These are phyloP conservation scores for Pipistrellus nathusii DNA, from an alignment of 2,797 vertebrate genomes.

Conservation along the genomic window DNA sequence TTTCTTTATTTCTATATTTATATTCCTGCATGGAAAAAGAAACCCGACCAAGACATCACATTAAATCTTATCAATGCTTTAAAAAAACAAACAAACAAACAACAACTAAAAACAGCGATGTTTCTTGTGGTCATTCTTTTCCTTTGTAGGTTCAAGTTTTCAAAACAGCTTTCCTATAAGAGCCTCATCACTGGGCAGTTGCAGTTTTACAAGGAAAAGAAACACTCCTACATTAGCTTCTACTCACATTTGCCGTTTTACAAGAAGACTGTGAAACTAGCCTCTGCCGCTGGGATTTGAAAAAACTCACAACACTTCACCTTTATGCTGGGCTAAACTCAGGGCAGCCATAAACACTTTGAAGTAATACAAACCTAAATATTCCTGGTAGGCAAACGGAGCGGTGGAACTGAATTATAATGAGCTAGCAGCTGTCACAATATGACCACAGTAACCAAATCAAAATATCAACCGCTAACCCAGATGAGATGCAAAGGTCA, in stretches of 20 bases:
- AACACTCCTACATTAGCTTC: constrained; percentile 50
- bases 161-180: constrained; percentile 53
- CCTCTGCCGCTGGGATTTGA: constrained; percentile 52
- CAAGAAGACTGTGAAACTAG: neutral
- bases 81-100: neutral
- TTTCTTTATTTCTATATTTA: constrained; percentile 56
- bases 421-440: constrained; percentile 86
- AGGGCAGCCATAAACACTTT: constrained; percentile 69
- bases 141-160: constrained; percentile 59
- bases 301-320: constrained; percentile 56
- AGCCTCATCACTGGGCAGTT: constrained; percentile 47
- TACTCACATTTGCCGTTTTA: neutral
- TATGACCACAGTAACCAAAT: constrained; percentile 84
- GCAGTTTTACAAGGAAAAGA: constrained; percentile 64
- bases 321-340: constrained; percentile 66
- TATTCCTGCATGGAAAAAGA: neutral
- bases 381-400: constrained; percentile 79
- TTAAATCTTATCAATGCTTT: constrained; percentile 40
- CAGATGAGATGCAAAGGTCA: constrained; percentile 87
- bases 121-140: constrained; percentile 49
- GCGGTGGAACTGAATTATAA: constrained; percentile 81
- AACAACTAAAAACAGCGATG: neutral
- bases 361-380: constrained; percentile 81
- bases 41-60: neutral
- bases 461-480: constrained; percentile 85